phyloP scores from a whole-genome alignment of 2,797 vertebrate genomes.

The Tragopan temminckii region DNA sequence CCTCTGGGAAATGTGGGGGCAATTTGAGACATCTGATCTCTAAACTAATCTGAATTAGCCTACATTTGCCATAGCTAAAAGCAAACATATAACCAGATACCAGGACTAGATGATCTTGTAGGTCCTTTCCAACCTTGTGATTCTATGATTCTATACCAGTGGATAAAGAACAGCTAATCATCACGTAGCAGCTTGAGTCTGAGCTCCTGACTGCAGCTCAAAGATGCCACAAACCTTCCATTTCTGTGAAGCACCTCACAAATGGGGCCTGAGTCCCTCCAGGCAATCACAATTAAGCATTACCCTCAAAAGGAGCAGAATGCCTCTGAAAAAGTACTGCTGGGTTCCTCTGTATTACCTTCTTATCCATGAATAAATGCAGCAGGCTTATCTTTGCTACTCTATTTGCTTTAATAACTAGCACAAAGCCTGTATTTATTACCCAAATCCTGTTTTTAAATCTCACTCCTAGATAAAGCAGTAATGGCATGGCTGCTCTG shows the following conservation, averaged over 20 bases:
- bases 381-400: conserved; percentile 41
- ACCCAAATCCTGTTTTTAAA: conserved; percentile 50
- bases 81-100: neutral
- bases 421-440: conserved; percentile 40
- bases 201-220: neutral
- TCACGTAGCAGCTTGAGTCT: neutral
- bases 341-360: neutral
- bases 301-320: neutral
- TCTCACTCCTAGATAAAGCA: conserved; percentile 48
- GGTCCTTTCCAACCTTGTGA: no score
- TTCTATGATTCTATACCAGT: neutral
- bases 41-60: neutral
- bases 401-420: conserved; percentile 58
- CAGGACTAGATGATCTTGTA: neutral
- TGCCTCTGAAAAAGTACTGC: conserved; percentile 12
- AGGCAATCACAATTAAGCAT: neutral
- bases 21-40: neutral
- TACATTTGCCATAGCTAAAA: neutral
- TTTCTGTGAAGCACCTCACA: neutral
- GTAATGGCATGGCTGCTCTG: conserved; percentile 52
- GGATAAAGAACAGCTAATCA: neutral
- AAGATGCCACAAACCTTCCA: neutral
- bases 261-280: neutral
- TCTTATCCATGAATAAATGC: conserved; percentile 50
- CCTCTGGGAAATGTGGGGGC: neutral